phyloP scores from a whole-genome alignment of 2,113 vertebrate species.

The Oxyruncus cristatus region DNA sequence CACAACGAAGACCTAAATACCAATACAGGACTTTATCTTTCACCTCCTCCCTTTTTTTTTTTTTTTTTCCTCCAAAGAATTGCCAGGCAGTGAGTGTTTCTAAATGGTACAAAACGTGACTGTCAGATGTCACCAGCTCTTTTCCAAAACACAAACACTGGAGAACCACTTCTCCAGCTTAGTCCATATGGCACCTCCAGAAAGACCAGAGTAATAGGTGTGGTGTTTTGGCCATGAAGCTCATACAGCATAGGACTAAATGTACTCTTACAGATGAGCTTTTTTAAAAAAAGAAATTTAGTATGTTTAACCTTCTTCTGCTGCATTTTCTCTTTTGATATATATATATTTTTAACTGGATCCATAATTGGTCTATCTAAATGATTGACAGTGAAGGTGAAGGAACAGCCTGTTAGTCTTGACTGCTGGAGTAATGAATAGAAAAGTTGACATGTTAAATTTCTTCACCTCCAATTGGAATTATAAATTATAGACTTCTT shows the following conservation, averaged over 20 bases:
- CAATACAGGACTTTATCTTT: neutral
- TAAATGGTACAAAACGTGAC: neutral
- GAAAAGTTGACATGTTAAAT: conserved; percentile 49
- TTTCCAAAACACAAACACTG: neutral
- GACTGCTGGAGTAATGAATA: conserved; percentile 46
- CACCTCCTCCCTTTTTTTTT: neutral
- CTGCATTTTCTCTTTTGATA: neutral
- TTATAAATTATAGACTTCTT: conserved; percentile 55
- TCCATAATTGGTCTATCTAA: conserved; percentile 26
- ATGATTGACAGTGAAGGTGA: conserved; percentile 45
- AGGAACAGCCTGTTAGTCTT: conserved; percentile 38
- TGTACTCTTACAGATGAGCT: neutral
- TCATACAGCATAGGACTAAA: neutral
- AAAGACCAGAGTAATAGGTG: conserved; percentile 3
- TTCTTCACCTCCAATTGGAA: conserved; percentile 33
- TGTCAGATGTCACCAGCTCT: neutral
- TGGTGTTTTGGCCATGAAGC: neutral
- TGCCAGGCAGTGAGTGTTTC: neutral
- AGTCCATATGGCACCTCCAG: neutral
- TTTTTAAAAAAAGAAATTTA: neutral
- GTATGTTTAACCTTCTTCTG: neutral
- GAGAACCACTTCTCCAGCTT: neutral
- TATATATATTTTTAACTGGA: neutral
- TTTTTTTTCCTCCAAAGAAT: neutral
- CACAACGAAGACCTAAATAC: neutral